Evolutionary conservation across 2,888 invertebrate species (phyloP).

Genomic region (Phymatocera aterrima): DNA sequence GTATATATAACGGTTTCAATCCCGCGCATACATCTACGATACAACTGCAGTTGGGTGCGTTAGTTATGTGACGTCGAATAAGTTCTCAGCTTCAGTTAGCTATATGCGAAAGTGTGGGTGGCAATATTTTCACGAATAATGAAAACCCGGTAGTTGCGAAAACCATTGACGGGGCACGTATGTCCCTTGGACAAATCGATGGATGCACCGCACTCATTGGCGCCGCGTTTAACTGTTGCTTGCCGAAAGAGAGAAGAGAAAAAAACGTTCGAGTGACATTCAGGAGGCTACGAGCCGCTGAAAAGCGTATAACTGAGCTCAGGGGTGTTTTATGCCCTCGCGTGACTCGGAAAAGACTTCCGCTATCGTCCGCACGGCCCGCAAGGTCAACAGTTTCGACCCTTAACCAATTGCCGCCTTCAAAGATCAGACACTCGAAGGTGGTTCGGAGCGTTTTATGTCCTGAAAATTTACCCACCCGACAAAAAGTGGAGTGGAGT

Average conservation of each 20-base stretch:
- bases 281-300: conserved; percentile 58
- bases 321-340: conserved; percentile 71
- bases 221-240: background rate
- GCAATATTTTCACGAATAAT: too few species aligned
- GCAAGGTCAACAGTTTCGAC: conserved; percentile 65
- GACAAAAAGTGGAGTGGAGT: too few species aligned
- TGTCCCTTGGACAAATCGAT: background rate
- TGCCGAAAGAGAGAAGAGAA: background rate
- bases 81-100: too few species aligned
- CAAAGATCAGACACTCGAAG: conserved; percentile 36
- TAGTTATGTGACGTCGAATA: too few species aligned
- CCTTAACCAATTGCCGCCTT: conserved; percentile 64
- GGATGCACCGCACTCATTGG: background rate
- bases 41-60: too few species aligned
- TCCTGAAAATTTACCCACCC: background rate
- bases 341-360: conserved; percentile 73
- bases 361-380: conserved; percentile 70
- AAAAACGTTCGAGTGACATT: conserved; percentile 17
- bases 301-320: conserved; percentile 66
- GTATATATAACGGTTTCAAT: too few species aligned
- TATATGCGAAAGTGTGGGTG: too few species aligned
- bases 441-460: conserved; percentile 57
- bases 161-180: too few species aligned
- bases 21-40: too few species aligned
- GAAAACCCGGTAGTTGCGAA: too few species aligned